Evolutionary conservation across 2,888 invertebrate genomes (phyloP), one percentile per base, ranked within the genome.

Genomic region (Cantharis nigra): DNA sequence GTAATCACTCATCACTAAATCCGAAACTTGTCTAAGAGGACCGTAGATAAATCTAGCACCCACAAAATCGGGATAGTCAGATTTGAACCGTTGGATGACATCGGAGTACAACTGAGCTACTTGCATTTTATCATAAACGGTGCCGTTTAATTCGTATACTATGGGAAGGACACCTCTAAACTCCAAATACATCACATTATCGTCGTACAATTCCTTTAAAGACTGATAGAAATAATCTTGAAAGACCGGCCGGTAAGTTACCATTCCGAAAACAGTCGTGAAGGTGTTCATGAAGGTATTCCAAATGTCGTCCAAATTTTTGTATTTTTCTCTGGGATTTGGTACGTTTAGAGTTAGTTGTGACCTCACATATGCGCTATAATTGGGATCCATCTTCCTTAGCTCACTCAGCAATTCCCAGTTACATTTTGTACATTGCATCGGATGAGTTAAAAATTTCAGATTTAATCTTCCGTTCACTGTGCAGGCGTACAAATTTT

Each of bases 151-250:
- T 79, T 94, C 94, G 82, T 94, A 95, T 0, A 93, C 87, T 82
- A 88, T 84, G 0, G 93, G 92, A 28, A 95, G 85, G 0, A 91
- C 87, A n/a, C 92, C 90, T 71, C 95, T 89, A 2, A 95, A 87
- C 87, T 95, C 95, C 18, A 94, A 83, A 80, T 94, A 95, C 87
- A 93, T 91, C 0, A 95, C 89, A 75, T 93, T 93, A 83, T 94
- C 94, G 7, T 91, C 90, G 82, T 90, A 90, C 74, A 93, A 91
- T 78, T 92, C 91, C 78, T 89, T 87, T 1, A 95, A 86, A 0
- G 91, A 92, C 77, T 92, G 91, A 80, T 92, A 92, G 82, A 92
- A 92, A 83, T 94, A 92, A 74, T 92, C 91, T 70, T 91, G 91
- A 90, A 92, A 93, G 5, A 92, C 90, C 0, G 93, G 93, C 65